Base-by-base conservation (phyloP, 2,888 invertebrate genomes). In the Isoperla grammatica region DNA sequence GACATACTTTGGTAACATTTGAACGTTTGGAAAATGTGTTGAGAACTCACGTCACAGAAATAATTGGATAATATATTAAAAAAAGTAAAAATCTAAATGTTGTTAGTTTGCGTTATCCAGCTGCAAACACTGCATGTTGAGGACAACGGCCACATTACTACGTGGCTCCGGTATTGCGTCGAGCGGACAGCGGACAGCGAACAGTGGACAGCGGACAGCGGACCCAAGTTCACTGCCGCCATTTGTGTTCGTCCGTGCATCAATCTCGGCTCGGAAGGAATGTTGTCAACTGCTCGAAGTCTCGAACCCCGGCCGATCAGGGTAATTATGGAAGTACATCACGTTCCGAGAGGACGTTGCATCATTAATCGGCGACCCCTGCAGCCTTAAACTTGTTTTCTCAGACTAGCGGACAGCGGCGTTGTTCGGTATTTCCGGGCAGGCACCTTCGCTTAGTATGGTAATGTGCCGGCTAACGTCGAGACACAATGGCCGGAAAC, bases 361-460 rank as follows among this genome's bases (percentile, higher is more conserved):
- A 49, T 49, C 49, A 49, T 29, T 49, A 29, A 46, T 46, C 46
- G 46, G 46, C 20, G 20, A 2, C 12, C 46, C 20, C 46, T 22
- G 19, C 46, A 46, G 49, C 49, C 48, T 49, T 29, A 49, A 49
- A 49, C 49, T 49, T 49, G 49, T 15, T 49, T 49, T 49, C 49
- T 13, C 3, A 4, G 49, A 49, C n/a, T 15, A 49, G 22, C 29
- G 49, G 29, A 29, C 29, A 29, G n/a, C 29, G 29, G 29, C 29
- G 29, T 8, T 8, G 29, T 8, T 6, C 29, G 29, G 22, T 12
- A 29, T 49, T 29, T 49, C 49, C 49, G 49, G 49, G 29, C 2
- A 46, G 22, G 12, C 46, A 4, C 20, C 5, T 29, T 29, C 12
- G 12, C 9, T 23, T 15, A 12, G 22, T 49, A 49, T 49, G 49